A percentile compares a stretch with the other conserved stretches of the same genome.
Evolutionary conservation across 2,113 vertebrate genomes (phyloP).

Genomic region (Hemibagrus wyckioides): DNA sequence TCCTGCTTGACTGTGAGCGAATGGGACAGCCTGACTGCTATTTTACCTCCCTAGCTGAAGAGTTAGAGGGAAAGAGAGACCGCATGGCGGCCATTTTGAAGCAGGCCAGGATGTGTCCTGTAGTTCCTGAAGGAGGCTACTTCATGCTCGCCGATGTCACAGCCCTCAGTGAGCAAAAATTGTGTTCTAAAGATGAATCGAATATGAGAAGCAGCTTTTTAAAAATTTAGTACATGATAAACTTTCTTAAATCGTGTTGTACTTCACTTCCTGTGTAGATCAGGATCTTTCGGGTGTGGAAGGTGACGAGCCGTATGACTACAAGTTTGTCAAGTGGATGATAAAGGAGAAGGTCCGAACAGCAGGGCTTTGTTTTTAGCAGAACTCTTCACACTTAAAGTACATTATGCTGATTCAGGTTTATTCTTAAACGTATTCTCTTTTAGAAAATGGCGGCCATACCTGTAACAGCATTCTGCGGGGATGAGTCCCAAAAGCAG

Average conservation of each 20-base stretch:
- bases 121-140: slow-evolving; percentile 93
- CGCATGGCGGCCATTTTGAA: slow-evolving; percentile 80
- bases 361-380: background rate
- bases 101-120: slow-evolving; percentile 81
- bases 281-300: slow-evolving; percentile 81
- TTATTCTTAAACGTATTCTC: background rate
- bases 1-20: slow-evolving; percentile 79
- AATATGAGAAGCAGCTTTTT: background rate
- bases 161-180: slow-evolving; percentile 75
- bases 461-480: slow-evolving; percentile 89
- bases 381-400: background rate
- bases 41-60: slow-evolving; percentile 82
- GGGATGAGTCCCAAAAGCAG: slow-evolving; percentile 76
- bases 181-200: background rate
- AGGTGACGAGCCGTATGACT: slow-evolving; percentile 84
- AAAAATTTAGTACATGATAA: no score
- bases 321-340: slow-evolving; percentile 97
- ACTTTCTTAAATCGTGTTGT: background rate
- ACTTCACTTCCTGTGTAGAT: slow-evolving; percentile 67
- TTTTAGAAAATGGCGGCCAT: slow-evolving; percentile 92
- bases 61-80: slow-evolving; percentile 87
- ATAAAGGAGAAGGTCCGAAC: slow-evolving; percentile 86
- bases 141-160: slow-evolving; percentile 92
- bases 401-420: background rate
- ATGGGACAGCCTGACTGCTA: slow-evolving; percentile 90